Evolutionary conservation across 2,113 vertebrate species (phyloP).

Genomic region (Hippocampus comes): DNA sequence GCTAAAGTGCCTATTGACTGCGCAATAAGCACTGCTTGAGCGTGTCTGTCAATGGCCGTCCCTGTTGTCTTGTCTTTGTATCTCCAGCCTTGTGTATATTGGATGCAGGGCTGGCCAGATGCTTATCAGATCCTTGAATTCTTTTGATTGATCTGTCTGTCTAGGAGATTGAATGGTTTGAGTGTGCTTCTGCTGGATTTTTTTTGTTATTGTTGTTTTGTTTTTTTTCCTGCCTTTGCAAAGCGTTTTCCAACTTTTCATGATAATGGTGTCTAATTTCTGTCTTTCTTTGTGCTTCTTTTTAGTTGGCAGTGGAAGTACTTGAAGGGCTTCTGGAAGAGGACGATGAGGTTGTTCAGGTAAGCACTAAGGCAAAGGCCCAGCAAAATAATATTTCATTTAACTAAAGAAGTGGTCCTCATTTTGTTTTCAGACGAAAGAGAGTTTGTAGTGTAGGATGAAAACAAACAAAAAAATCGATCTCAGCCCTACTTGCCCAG

Average conservation of each 20-base stretch:
- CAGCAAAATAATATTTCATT: too few relatives aligned
- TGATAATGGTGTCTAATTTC: neutral
- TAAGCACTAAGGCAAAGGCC: slow-evolving; percentile 40
- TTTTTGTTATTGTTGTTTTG: slow-evolving; percentile 2
- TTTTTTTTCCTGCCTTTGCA: neutral
- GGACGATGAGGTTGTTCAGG: slow-evolving; percentile 80
- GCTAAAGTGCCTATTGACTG: slow-evolving; percentile 54
- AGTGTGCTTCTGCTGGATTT: neutral
- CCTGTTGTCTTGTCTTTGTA: slow-evolving; percentile 60
- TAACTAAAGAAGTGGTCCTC: too few relatives aligned
- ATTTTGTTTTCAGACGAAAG: too few relatives aligned
- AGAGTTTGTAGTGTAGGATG: neutral
- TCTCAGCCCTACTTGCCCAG: neutral
- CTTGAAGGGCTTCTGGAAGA: slow-evolving; percentile 77
- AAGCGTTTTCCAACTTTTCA: neutral
- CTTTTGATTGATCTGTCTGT: slow-evolving; percentile 44
- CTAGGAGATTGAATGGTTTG: slow-evolving; percentile 19
- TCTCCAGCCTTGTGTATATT: slow-evolving; percentile 38
- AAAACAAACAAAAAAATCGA: neutral
- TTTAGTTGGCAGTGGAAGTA: slow-evolving; percentile 72
- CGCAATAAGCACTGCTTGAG: slow-evolving; percentile 56
- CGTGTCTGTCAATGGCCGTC: slow-evolving; percentile 49
- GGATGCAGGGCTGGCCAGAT: slow-evolving; percentile 26
- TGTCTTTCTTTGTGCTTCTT: slow-evolving; percentile 14
- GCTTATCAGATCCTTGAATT: slow-evolving; percentile 54